Conservation (phyloP, 2,113 vertebrate genomes). For the Capreolus pygargus region DNA sequence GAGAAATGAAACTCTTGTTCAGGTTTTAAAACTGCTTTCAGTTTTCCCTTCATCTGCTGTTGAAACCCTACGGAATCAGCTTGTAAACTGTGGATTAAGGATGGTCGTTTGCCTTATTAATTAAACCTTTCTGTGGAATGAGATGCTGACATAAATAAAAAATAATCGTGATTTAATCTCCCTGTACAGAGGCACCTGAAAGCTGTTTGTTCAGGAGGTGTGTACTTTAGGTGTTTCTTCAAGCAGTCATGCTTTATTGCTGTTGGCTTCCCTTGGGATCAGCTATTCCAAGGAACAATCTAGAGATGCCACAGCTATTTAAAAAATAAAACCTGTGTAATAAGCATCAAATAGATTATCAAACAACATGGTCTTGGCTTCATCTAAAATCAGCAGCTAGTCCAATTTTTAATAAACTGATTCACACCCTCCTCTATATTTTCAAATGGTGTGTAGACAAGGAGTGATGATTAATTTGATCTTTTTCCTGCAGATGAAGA, state of each 20-base stretch:
- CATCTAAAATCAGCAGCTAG: not conserved
- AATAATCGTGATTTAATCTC: not conserved
- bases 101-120: not conserved
- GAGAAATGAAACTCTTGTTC: constrained; percentile 24
- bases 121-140: not conserved
- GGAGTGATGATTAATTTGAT: not conserved
- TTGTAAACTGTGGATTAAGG: not conserved
- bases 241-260: not conserved
- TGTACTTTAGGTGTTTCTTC: not conserved
- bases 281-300: not conserved
- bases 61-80: not conserved
- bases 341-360: not conserved
- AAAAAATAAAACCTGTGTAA: not conserved
- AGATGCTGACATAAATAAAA: not conserved
- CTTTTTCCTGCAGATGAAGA: not conserved
- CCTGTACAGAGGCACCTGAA: not conserved
- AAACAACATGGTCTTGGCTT: not conserved
- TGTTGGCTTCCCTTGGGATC: not conserved
- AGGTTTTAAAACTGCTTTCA: not conserved
- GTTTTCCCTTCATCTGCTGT: not conserved
- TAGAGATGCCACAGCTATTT: not conserved
- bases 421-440: not conserved
- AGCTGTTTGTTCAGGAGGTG: not conserved
- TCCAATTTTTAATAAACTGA: not conserved
- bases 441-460: not conserved